Percentiles rank a stretch among this genome's conserved stretches.
Evolutionary conservation across 2,797 vertebrate genomes (phyloP).

Genomic region (Columba guinea): DNA sequence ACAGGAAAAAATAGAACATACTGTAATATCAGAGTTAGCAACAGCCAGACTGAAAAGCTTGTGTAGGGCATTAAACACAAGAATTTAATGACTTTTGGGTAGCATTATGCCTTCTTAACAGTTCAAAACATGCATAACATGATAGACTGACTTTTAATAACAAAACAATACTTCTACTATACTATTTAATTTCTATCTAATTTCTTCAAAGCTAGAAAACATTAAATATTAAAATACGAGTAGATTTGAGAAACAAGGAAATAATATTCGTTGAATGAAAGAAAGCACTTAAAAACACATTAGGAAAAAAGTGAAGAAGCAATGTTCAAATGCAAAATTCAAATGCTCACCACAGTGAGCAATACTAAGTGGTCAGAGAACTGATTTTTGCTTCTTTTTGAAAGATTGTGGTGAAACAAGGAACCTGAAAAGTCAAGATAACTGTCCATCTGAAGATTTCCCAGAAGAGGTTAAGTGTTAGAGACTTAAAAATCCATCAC

Average conservation of each 20-base stretch:
- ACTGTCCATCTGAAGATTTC: not conserved
- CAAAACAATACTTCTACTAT: not conserved
- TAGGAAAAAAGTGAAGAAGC: not conserved
- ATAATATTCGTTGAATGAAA: not conserved
- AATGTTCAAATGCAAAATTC: not conserved
- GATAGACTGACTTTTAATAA: not conserved
- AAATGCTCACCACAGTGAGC: not conserved
- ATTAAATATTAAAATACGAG: not conserved
- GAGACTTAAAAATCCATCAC: not conserved
- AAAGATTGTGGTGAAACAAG: not conserved
- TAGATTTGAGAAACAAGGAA: not conserved
- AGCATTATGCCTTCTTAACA: not conserved
- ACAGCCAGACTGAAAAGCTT: not conserved
- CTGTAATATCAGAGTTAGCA: not conserved
- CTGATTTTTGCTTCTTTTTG: not conserved
- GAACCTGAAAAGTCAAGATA: not conserved
- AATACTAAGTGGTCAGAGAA: not conserved
- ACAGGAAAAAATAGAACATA: not conserved
- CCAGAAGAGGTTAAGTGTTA: not conserved
- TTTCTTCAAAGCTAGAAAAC: not conserved
- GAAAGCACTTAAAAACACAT: not conserved
- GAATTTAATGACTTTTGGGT: not conserved
- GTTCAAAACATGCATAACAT: not conserved
- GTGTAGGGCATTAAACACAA: not conserved
- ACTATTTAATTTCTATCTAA: not conserved